Base-by-base conservation (phyloP, 2,797 vertebrate genomes). In the Ceryle rudis region DNA sequence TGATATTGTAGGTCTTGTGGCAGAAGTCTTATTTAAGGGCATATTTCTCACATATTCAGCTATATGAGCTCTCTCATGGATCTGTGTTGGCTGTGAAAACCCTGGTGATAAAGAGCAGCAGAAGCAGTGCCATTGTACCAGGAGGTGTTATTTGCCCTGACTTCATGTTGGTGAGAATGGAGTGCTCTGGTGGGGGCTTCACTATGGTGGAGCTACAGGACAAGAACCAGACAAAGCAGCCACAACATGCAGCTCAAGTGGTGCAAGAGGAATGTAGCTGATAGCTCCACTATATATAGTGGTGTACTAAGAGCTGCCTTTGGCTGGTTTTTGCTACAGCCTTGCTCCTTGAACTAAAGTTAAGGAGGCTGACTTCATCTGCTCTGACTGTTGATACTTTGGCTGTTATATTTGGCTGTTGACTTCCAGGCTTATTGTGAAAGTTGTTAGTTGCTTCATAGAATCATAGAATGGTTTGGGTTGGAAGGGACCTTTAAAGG, bases 241-340 rank as follows among this genome's bases (percentile, higher is more conserved):
- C 2, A 1, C 31, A 33, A 6, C 37, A 0, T 2, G 15, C 84
- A 44, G 65, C 75, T 41, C 35, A 20, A 93, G 81, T 72, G 94
- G 23, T n/a, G 62, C 42, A 22, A 87, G 26, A 91, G 87, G 85
- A 95, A 81, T 90, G 91, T 57, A 52, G 75, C 87, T 83, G 81
- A 79, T 81, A 91, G 51, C 60, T 92, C 22, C 6, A 3, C 81
- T 95, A 20, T 69, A 60, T 47, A 64, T 57, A 79, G 91, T 16
- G 37, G 2, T 13, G 37, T 37, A 8, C 41, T 14, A 31, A 47
- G 79, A 83, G 31, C 87, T 93, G 44, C 8, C 42, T 82, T 67
- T 41, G 42, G 14, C 60, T 49, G 81, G 41, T 5, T 23, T 73
- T 71, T 35, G 81, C 80, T 80, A 64, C 44, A 52, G 60, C 29